Evolutionary conservation across 1,140 invertebrate genomes (phyloP).

Genomic region (Triops longicaudatus): DNA sequence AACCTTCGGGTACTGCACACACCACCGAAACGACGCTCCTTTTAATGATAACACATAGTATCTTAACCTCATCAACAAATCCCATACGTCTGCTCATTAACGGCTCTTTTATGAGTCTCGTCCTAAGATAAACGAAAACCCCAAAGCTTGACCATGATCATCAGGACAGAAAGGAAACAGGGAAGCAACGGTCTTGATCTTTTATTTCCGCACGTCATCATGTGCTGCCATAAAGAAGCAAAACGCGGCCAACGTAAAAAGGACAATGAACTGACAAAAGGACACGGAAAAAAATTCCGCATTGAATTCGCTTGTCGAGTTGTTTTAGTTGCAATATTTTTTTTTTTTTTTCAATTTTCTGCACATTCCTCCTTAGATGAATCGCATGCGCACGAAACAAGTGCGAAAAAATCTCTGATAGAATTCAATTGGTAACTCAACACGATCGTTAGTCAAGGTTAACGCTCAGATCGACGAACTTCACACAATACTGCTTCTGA

Average conservation of each 20-base stretch:
- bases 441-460: neutral
- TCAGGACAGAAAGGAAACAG: neutral
- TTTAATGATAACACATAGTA: slow-evolving; percentile 3
- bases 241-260: neutral
- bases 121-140: slow-evolving; percentile 7
- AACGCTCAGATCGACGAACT: neutral
- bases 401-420: neutral
- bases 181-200: neutral
- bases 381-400: neutral
- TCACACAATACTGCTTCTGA: neutral
- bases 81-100: slow-evolving; percentile 14
- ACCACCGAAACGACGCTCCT: slow-evolving; percentile 1
- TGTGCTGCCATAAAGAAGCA: neutral
- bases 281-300: no score
- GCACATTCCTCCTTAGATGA: no score
- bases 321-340: no score
- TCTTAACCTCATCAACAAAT: neutral
- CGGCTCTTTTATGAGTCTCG: slow-evolving; percentile 7
- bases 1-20: neutral
- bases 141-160: neutral
- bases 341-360: no score
- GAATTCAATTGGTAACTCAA: neutral
- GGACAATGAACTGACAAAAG: neutral
- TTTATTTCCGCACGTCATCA: neutral
- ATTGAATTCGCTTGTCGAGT: no score